Base-by-base conservation (phyloP, 2,888 invertebrate species). In the Siphlonurus alternatus region DNA sequence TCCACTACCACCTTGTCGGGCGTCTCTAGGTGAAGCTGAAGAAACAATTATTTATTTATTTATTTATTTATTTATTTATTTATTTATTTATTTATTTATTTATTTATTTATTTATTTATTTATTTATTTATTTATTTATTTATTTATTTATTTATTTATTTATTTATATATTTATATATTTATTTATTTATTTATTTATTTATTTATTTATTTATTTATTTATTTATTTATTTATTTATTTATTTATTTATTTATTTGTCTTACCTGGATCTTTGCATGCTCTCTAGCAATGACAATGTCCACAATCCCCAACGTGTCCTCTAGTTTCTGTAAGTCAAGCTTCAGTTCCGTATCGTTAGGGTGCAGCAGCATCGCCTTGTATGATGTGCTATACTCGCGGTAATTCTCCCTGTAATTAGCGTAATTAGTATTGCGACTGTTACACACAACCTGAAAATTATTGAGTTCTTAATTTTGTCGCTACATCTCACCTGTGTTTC, bases 201-300 rank as follows among this genome's bases (percentile, higher is more conserved):
- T n/a, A n/a, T n/a, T n/a, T n/a, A n/a, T n/a, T n/a, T n/a, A n/a
- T n/a, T n/a, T n/a, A n/a, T n/a, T n/a, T n/a, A n/a, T n/a, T n/a
- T n/a, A n/a, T n/a, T n/a, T n/a, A n/a, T n/a, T n/a, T n/a, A n/a
- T n/a, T n/a, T n/a, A n/a, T n/a, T n/a, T n/a, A n/a, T n/a, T n/a
- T n/a, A n/a, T n/a, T n/a, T n/a, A n/a, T n/a, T n/a, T n/a, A n/a
- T n/a, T n/a, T n/a, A n/a, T n/a, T n/a, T n/a, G n/a, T n/a, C 71
- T 69, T 71, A 88, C 88, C 79, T 87, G 82, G 71, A 88, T 82
- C 73, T 88, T 87, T 2, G 90, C 89, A 67, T 89, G 86, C 71
- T 88, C 88, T 67, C 89, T 79, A 0, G 89, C 90, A 65, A 89
- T 83, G 1, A 89, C 82, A 23, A 91, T 86, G 65, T 87, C 87